A percentile compares a stretch with the other conserved stretches of the same genome.
These are phyloP conservation scores for Cettia cetti DNA, from an alignment of 2,113 vertebrate genomes.

Conservation along the genomic window DNA sequence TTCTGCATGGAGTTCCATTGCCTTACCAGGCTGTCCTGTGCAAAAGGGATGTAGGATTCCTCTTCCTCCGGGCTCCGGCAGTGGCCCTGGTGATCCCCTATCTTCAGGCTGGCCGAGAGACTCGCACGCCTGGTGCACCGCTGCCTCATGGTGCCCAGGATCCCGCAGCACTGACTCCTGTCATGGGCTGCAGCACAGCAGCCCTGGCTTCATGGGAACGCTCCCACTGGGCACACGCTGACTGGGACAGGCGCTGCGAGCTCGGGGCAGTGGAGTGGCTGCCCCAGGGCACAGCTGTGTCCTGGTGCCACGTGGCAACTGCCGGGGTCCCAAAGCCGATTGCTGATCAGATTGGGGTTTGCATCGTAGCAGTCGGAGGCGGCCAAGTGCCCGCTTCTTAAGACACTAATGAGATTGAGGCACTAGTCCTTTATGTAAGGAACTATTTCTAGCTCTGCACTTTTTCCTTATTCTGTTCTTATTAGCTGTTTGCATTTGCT, in stretches of 20 bases:
- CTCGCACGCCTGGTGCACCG: conserved; percentile 71
- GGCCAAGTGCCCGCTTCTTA: conserved; percentile 21
- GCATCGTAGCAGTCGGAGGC: not conserved
- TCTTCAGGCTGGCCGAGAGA: conserved; percentile 78
- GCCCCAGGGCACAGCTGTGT: not conserved
- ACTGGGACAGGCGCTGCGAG: accelerated
- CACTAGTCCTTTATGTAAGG: conserved; percentile 44
- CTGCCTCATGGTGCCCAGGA: not conserved
- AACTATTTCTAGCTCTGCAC: conserved; percentile 21
- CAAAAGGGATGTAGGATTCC: conserved; percentile 75
- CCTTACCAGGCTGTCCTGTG: conserved; percentile 80
- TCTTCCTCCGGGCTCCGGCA: conserved; percentile 60
- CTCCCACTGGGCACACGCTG: accelerated
- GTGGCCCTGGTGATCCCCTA: not conserved
- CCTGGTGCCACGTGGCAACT: not conserved
- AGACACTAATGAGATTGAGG: conserved; percentile 65
- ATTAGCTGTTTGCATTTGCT: not conserved
- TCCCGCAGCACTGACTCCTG: accelerated
- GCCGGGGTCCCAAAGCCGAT: conserved; percentile 32
- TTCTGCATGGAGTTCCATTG: conserved; percentile 85
- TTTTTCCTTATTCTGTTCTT: not conserved
- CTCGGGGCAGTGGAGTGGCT: not conserved
- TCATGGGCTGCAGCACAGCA: accelerated
- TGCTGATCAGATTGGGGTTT: not conserved
- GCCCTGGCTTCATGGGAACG: not conserved